phyloP scores from a whole-genome alignment of 2,113 vertebrate species.

The Myxocyprinus asiaticus region DNA sequence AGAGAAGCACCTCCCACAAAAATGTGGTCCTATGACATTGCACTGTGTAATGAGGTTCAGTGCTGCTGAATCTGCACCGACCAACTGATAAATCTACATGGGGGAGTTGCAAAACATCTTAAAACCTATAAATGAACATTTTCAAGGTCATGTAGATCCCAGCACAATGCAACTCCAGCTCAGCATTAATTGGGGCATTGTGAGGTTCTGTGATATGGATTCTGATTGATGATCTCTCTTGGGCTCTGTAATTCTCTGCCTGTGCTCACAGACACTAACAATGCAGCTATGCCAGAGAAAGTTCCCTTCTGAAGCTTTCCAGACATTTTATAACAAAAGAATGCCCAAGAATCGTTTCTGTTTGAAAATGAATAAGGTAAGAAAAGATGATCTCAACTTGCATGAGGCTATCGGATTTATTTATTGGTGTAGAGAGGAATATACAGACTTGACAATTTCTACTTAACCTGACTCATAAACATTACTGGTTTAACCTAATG shows the following conservation, averaged over 20 bases:
- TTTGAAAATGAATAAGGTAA: background rate
- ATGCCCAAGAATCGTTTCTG: background rate
- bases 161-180: constrained; percentile 23
- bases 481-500: too few species aligned
- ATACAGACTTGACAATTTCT: too few species aligned
- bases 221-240: constrained; percentile 28
- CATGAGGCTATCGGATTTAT: too few species aligned
- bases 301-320: constrained; percentile 2
- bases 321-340: background rate
- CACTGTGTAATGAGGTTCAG: too few species aligned
- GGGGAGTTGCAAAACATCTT: too few species aligned
- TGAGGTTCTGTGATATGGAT: constrained; percentile 25
- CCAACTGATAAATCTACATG: too few species aligned
- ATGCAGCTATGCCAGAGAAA: constrained; percentile 9
- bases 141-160: constrained; percentile 10
- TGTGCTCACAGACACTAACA: constrained; percentile 44
- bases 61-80: too few species aligned
- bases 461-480: too few species aligned
- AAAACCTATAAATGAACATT: too few species aligned
- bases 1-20: too few species aligned
- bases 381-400: background rate
- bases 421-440: too few species aligned
- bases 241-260: constrained; percentile 39
- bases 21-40: too few species aligned
- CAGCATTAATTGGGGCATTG: constrained; percentile 28